phyloP scores from a whole-genome alignment of 2,113 vertebrate species.

The Fregata magnificens region DNA sequence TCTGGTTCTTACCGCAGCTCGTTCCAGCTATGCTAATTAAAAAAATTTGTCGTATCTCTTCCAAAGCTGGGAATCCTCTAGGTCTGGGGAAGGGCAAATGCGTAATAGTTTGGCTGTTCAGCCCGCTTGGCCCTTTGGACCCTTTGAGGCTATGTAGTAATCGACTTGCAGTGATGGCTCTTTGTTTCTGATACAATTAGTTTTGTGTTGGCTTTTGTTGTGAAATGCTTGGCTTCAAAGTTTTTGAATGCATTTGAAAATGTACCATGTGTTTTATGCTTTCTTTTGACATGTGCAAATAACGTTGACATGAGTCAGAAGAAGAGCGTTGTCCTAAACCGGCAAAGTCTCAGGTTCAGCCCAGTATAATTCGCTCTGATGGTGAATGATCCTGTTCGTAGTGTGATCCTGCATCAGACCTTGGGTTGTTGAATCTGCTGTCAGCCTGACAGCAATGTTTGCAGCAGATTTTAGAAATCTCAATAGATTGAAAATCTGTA shows the following conservation, averaged over 20 bases:
- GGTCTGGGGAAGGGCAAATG: neutral
- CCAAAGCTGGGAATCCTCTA: neutral
- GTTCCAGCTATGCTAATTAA: neutral
- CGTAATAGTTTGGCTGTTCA: neutral
- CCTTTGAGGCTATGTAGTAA: neutral
- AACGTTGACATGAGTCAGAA: accelerated
- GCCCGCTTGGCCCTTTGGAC: neutral
- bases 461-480: neutral
- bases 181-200: slow-evolving; percentile 3
- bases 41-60: accelerated
- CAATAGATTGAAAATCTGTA: accelerated
- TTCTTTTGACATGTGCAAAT: neutral
- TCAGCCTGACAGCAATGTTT: accelerated
- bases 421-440: neutral
- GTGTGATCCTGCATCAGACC: neutral
- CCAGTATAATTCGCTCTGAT: accelerated
- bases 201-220: slow-evolving; percentile 5
- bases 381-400: accelerated
- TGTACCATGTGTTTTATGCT: accelerated
- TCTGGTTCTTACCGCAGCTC: neutral
- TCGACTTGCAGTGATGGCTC: neutral
- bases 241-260: neutral
- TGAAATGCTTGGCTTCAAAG: neutral
- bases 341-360: neutral
- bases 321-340: accelerated